Evolutionary conservation across 2,797 vertebrate genomes (phyloP).

Genomic region (Bradypodion pumilum): DNA sequence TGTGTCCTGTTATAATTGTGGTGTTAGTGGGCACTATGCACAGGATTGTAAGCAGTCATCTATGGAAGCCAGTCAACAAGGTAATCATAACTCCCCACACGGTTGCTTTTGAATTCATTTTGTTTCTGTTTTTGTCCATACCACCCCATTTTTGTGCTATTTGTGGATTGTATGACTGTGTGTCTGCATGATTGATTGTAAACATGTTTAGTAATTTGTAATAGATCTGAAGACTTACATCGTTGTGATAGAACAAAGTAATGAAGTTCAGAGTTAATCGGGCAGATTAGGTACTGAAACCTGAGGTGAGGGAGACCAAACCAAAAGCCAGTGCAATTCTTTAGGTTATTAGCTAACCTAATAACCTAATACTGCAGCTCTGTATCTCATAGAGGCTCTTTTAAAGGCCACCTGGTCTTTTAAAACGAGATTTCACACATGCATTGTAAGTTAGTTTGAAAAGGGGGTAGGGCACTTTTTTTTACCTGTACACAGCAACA

Average conservation of each 20-base stretch:
- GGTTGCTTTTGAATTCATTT: slow-evolving; percentile 78
- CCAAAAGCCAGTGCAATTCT: slow-evolving; percentile 1
- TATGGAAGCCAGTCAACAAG: slow-evolving; percentile 91
- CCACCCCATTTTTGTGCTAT: slow-evolving; percentile 62
- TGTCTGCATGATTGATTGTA: slow-evolving; percentile 34
- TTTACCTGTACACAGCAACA: not conserved
- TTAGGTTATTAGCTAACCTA: slow-evolving; percentile 12
- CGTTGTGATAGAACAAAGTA: not conserved
- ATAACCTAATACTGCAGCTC: no score
- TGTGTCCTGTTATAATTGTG: slow-evolving; percentile 94
- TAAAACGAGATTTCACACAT: not conserved
- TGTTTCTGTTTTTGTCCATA: slow-evolving; percentile 61
- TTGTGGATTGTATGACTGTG: slow-evolving; percentile 57
- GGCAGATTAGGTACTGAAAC: not conserved
- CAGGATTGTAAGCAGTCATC: slow-evolving; percentile 94
- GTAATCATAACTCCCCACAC: slow-evolving; percentile 83
- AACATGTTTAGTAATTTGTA: slow-evolving; percentile 2
- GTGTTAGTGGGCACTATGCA: slow-evolving; percentile 89
- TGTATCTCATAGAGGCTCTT: not conserved
- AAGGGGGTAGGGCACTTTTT: not conserved
- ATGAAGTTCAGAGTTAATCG: slow-evolving; percentile 3
- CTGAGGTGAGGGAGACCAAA: not conserved
- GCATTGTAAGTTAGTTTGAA: not conserved
- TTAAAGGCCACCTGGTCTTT: not conserved
- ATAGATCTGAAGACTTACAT: slow-evolving; percentile 7